Base-by-base conservation (phyloP, 2,113 vertebrate genomes). In the Callocephalon fimbriatum region DNA sequence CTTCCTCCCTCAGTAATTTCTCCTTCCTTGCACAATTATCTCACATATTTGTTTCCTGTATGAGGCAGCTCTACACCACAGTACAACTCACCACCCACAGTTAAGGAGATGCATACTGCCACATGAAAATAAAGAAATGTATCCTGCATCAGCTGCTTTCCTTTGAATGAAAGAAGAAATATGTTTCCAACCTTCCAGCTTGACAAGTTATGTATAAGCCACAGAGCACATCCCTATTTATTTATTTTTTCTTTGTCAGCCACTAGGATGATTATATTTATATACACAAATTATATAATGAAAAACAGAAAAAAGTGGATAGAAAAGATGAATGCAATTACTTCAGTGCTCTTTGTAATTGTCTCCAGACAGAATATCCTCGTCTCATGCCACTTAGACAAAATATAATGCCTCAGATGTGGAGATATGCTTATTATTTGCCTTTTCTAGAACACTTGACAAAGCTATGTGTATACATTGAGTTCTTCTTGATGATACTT, bases 141-240 rank as follows among this genome's bases (percentile, higher is more conserved):
- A 71, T 89, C 35, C 51, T 95, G 58, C 81, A 61, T 51, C 85
- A 85, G 32, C 59, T 91, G 21, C 76, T 96, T 92, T 92, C 74
- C 74, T 97, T 96, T 95, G 92, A 97, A 96, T 77, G 53, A 95
- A 97, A 92, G 18, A 74, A 96, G 63, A 97, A 97, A 96, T 45
- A 86, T 88, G 25, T 77, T 96, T 97, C 86, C 84, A 68, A 67
- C 8, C 12, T 93, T 91, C 23, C 56, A 61, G 54, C 54, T 72
- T 97, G 95, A 97, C 72, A 97, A 94, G 83, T 88, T 79, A 53
- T 88, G 45, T 45, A 94, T 95, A 97, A 97, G 95, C 74, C n/a
- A 84, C 61, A 53, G 73, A 88, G 63, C 38, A 75, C 35, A 88
- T 96, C 88, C 86, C 29, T 97, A 76, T 94, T 97, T 98, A 89